Evolutionary conservation across 2,113 vertebrate genomes (phyloP).

Genomic region (Irena cyanogastra): DNA sequence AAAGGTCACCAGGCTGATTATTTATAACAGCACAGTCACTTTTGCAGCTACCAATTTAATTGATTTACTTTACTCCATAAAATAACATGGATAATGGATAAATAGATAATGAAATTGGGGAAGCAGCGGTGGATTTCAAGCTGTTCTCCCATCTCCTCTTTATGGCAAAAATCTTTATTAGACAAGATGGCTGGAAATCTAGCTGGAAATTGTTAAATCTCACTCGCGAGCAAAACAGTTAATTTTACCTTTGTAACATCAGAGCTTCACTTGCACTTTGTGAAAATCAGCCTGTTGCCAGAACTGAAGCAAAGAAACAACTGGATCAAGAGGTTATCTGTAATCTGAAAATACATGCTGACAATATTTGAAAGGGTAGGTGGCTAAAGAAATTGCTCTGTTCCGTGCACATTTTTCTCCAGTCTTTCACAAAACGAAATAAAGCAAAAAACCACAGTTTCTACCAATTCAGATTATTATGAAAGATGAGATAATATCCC

Average conservation of each 20-base stretch:
- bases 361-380: not conserved
- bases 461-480: not conserved
- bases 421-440: not conserved
- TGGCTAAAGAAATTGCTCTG: not conserved
- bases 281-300: not conserved
- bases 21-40: not conserved
- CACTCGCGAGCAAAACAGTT: not conserved
- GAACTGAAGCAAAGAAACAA: not conserved
- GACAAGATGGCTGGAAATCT: not conserved
- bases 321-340: not conserved
- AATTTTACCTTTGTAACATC: not conserved
- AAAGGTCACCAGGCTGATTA: not conserved
- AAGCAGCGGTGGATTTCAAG: not conserved
- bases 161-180: not conserved
- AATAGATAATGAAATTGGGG: not conserved
- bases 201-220: not conserved
- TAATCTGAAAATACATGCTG: not conserved
- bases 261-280: not conserved
- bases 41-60: not conserved
- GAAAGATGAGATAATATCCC: not conserved
- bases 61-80: not conserved
- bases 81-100: too few relatives aligned
- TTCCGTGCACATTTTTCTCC: not conserved
- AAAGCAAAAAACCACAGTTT: not conserved
- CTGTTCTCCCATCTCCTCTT: not conserved